These are phyloP conservation scores for Papilio machaon DNA, from an alignment of 1,140 invertebrate genomes.

Conservation along the genomic window DNA sequence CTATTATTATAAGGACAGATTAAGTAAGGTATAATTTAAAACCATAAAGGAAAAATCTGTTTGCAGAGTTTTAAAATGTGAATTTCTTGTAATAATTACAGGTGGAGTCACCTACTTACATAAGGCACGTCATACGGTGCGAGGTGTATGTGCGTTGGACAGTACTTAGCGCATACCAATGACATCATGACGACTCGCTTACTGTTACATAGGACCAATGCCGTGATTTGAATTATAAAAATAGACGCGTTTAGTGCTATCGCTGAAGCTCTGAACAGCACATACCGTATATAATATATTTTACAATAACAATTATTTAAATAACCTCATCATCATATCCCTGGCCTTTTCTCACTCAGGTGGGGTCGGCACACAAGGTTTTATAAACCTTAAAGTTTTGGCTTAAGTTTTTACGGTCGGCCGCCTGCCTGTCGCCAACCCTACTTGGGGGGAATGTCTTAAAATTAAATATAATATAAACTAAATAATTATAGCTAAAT, in stretches of 20 bases:
- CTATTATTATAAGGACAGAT: not conserved
- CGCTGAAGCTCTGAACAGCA: not conserved
- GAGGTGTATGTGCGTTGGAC: slow-evolving; percentile 49
- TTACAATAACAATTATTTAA: not conserved
- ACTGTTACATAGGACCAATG: slow-evolving; percentile 68
- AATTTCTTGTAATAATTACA: not conserved
- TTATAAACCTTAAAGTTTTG: too few relatives aligned
- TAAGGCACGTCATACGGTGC: slow-evolving; percentile 61
- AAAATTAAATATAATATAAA: too few relatives aligned
- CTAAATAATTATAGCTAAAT: too few relatives aligned
- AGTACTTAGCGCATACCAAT: slow-evolving; percentile 71
- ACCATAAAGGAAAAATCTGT: not conserved
- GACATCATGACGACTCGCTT: slow-evolving; percentile 72
- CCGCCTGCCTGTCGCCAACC: too few relatives aligned
- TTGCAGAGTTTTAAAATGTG: not conserved
- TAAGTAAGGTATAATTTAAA: not conserved
- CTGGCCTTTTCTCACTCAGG: too few relatives aligned
- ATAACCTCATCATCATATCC: not conserved
- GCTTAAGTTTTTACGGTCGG: too few relatives aligned
- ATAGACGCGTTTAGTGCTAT: slow-evolving; percentile 34
- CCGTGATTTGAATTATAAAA: slow-evolving; percentile 67
- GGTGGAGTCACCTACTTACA: slow-evolving; percentile 52
- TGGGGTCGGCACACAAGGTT: too few relatives aligned
- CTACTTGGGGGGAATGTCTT: too few relatives aligned
- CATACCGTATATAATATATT: not conserved